Base-by-base conservation (phyloP, 2,888 invertebrate genomes). In the Odiellus spinosus region DNA sequence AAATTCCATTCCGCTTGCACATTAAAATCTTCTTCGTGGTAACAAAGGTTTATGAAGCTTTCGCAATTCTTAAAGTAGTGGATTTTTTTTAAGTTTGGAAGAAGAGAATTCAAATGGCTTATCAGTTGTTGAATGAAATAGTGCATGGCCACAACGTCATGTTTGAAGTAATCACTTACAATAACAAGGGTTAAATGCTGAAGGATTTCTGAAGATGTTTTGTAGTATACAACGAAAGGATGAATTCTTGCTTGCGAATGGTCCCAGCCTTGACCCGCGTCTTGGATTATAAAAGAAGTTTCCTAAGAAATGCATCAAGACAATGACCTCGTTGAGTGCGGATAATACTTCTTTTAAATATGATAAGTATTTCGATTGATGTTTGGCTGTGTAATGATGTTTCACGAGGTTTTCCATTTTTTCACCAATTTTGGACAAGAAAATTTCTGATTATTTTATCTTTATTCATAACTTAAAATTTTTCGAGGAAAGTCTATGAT, bases 1-100 rank as follows among this genome's bases (percentile, higher is more conserved):
- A 42, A 59, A 36, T 57, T 45, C 58, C 59, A 60, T 42, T 55
- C 52, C 10, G 56, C 58, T 15, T 41, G n/a, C 1, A 58, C 15
- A 1, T 46, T 42, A 42, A 55, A 58, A 40, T 59, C 58, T 8
- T 38, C 15, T 14, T 47, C 14, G 40, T 59, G 58, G 40, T 50
- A 45, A 14, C 50, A 44, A 2, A 58, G 39, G 35, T 57, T 57
- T 1, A 21, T 12, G 34, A 59, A 50, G 36, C 56, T 56, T 21
- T 56, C 56, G 17, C 14, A 48, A 33, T 56, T 59, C 40, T 59
- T 59, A 11, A 57, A 51, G 44, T 56, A 55, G n/a, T 46, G 17
- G 12, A 55, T 36, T 12, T 53, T 51, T 40, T 42, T 34, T 3
- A 49, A 5, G 12, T 18, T 1, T 40, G 43, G 42, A 12, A 42